Evolutionary conservation across 2,113 vertebrate species (phyloP).

Genomic region (Rutilus rutilus): DNA sequence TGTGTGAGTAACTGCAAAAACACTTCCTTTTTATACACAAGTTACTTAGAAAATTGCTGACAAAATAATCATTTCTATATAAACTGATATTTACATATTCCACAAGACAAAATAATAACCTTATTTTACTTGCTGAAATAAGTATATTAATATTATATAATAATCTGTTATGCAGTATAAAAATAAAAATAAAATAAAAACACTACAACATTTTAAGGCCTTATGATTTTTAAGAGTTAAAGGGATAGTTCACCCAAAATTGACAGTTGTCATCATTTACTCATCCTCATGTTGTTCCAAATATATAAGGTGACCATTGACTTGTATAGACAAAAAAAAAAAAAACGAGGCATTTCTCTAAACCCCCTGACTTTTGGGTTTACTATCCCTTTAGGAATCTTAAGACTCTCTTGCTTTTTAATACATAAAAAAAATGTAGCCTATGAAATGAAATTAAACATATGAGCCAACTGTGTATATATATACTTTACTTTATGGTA

Average conservation of each 20-base stretch:
- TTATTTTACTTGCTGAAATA: neutral
- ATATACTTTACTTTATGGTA: neutral
- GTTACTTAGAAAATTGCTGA: no score
- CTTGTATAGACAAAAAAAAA: neutral
- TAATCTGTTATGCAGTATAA: neutral
- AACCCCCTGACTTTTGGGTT: no score
- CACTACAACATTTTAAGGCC: neutral
- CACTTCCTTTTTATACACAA: no score
- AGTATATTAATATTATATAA: no score
- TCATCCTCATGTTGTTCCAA: neutral
- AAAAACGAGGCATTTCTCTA: no score
- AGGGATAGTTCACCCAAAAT: neutral
- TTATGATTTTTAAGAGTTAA: neutral
- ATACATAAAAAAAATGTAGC: neutral
- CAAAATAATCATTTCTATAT: no score
- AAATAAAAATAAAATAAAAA: no score
- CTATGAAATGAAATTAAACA: neutral
- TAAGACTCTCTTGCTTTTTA: no score
- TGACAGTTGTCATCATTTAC: neutral
- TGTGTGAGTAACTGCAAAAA: slow-evolving; percentile 20
- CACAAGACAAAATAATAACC: neutral
- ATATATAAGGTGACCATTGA: neutral
- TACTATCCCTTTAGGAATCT: no score
- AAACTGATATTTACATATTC: neutral
- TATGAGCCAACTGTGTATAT: neutral